Conservation (phyloP, 2,888 invertebrate species). For the Melipona bicolor region DNA sequence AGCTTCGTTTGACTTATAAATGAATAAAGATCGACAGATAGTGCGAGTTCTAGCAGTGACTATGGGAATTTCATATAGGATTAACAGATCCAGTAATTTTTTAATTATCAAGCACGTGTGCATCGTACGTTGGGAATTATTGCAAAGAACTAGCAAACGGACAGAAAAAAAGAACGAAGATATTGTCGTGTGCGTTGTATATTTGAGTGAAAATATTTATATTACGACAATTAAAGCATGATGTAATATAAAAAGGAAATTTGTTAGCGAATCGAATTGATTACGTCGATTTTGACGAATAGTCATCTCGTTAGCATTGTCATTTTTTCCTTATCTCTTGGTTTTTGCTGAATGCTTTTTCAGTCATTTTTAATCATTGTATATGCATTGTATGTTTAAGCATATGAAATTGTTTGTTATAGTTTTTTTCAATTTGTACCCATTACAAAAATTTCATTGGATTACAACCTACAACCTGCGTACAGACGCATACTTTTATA, state of each 20-base stretch:
- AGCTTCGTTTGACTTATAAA: neutral
- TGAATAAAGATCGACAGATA: neutral
- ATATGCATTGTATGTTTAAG: slow-evolving; percentile 54
- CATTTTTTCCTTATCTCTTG: slow-evolving; percentile 9
- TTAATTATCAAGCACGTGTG: slow-evolving; percentile 21
- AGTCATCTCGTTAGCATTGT: slow-evolving; percentile 43
- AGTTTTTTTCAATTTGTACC: slow-evolving; percentile 29
- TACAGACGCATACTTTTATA: slow-evolving; percentile 21
- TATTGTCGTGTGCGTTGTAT: slow-evolving; percentile 43
- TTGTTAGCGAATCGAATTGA: slow-evolving; percentile 34
- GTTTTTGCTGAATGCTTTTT: slow-evolving; percentile 22
- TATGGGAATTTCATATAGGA: slow-evolving; percentile 12
- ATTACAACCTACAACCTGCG: neutral
- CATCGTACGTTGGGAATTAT: slow-evolving; percentile 21
- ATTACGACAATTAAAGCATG: slow-evolving; percentile 31
- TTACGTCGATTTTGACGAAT: slow-evolving; percentile 34
- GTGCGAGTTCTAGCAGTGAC: neutral
- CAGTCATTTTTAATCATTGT: slow-evolving; percentile 24
- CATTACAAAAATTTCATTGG: slow-evolving; percentile 28
- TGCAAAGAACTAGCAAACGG: slow-evolving; percentile 16
- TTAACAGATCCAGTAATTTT: slow-evolving; percentile 24
- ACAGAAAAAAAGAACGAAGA: neutral
- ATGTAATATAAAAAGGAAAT: slow-evolving; percentile 33
- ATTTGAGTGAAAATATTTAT: slow-evolving; percentile 45
- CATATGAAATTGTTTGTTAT: slow-evolving; percentile 27